Conservation (phyloP, 2,888 invertebrate species). For the Apodemia zela region DNA sequence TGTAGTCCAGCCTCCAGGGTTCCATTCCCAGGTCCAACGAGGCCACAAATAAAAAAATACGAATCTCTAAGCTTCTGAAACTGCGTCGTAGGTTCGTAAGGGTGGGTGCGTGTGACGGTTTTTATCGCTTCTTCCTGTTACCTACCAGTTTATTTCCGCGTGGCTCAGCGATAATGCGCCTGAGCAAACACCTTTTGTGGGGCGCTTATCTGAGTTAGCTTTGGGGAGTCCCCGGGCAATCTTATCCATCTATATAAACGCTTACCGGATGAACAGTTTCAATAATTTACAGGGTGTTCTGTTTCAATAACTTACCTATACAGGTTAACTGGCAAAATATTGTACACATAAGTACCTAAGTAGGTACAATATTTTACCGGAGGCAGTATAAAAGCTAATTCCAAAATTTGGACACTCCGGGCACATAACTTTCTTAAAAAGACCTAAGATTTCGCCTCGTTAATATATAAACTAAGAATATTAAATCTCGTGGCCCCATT, state of each 20-base stretch:
- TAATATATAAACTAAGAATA: not conserved
- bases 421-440: not conserved
- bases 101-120: constrained; percentile 47
- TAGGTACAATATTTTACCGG: too few relatives aligned
- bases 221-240: constrained; percentile 51
- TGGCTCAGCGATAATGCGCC: constrained; percentile 58
- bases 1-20: too few relatives aligned
- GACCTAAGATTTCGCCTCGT: not conserved
- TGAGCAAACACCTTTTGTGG: constrained; percentile 63
- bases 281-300: too few relatives aligned
- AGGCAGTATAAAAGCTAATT: too few relatives aligned
- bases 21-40: too few relatives aligned
- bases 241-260: not conserved
- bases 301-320: not conserved
- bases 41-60: not conserved
- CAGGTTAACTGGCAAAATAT: too few relatives aligned
- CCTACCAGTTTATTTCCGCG: constrained; percentile 71
- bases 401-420: too few relatives aligned
- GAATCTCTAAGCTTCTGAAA: constrained; percentile 10
- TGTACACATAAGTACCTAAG: too few relatives aligned
- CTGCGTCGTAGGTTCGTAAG: constrained; percentile 16
- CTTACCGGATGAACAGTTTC: not conserved
- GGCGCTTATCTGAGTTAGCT: constrained; percentile 56
- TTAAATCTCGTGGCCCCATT: not conserved
- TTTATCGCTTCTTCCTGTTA: constrained; percentile 69